These are phyloP conservation scores for Gavia stellata DNA, from an alignment of 2,113 vertebrate genomes.

Conservation along the genomic window DNA sequence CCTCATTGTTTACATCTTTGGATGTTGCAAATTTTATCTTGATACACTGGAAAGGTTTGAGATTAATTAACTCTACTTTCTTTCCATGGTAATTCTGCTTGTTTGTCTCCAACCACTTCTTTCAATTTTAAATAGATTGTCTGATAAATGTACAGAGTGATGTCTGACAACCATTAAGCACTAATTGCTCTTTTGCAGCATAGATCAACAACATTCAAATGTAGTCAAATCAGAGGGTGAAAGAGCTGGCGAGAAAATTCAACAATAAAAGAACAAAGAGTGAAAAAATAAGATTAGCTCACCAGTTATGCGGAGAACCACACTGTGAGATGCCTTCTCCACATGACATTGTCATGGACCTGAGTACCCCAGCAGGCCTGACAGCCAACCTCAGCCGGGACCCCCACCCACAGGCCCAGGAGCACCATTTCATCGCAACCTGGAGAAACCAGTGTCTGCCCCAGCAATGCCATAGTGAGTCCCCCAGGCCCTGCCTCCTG, in stretches of 20 bases:
- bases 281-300: not conserved
- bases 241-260: conserved; percentile 16
- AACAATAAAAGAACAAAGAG: not conserved
- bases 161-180: conserved; percentile 17
- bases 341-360: not conserved
- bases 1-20: not conserved
- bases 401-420: not conserved
- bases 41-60: not conserved
- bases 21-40: not conserved
- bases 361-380: not conserved
- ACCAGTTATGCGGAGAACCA: not conserved
- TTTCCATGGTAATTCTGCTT: not conserved
- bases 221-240: not conserved
- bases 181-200: conserved; percentile 11
- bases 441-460: not conserved
- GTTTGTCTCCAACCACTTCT: not conserved
- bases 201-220: conserved; percentile 25
- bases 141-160: conserved; percentile 13
- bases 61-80: conserved; percentile 20
- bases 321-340: not conserved
- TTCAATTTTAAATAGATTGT: conserved; percentile 18
- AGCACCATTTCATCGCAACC: not conserved
- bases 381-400: not conserved
- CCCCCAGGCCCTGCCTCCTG: not conserved
- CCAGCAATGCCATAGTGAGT: not conserved